Conservation (phyloP, 2,888 invertebrate genomes). For the Latrodectus hesperus region DNA sequence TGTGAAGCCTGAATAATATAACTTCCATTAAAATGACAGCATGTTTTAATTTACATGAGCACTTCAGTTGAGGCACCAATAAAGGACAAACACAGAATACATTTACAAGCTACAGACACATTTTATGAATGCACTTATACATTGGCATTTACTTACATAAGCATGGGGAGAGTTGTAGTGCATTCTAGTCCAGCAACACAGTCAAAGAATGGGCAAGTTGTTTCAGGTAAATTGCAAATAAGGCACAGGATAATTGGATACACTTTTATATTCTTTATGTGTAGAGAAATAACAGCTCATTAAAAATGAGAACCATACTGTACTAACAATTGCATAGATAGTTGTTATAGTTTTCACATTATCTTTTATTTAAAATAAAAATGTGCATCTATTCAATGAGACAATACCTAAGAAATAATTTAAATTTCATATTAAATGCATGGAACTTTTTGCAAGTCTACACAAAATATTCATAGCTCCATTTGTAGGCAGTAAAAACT, state of each 20-base stretch:
- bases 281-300: background rate
- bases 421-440: too few relatives aligned
- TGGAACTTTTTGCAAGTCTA: too few relatives aligned
- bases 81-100: slow-evolving; percentile 57
- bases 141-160: slow-evolving; percentile 56
- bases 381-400: too few relatives aligned
- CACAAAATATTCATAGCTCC: too few relatives aligned
- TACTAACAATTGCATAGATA: background rate
- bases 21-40: slow-evolving; percentile 49
- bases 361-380: too few relatives aligned
- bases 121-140: slow-evolving; percentile 66
- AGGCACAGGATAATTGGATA: slow-evolving; percentile 60
- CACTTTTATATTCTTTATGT: background rate
- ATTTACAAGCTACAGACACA: slow-evolving; percentile 58
- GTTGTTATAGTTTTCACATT: background rate
- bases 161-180: slow-evolving; percentile 47
- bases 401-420: too few relatives aligned
- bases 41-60: slow-evolving; percentile 62
- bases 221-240: slow-evolving; percentile 50
- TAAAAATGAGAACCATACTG: background rate
- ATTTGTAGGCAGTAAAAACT: too few relatives aligned
- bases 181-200: slow-evolving; percentile 19
- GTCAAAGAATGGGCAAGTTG: slow-evolving; percentile 9
- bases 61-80: slow-evolving; percentile 67
- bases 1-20: slow-evolving; percentile 43